These are phyloP conservation scores for Yponomeuta plumbellus DNA, from an alignment of 2,888 invertebrate species.

Conservation along the genomic window DNA sequence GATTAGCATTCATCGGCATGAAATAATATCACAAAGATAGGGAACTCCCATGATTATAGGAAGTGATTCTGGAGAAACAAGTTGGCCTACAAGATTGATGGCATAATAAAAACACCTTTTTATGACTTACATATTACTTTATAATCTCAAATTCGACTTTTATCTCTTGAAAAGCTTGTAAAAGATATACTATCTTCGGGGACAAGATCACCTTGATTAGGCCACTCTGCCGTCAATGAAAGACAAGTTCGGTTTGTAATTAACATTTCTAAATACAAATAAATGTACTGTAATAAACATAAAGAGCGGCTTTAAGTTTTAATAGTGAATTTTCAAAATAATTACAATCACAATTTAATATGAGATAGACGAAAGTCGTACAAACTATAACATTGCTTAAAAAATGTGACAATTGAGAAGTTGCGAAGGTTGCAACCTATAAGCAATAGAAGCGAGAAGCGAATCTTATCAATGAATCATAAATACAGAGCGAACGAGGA, in stretches of 20 bases:
- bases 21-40: constrained; percentile 4
- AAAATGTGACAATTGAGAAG: neutral
- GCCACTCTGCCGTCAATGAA: constrained; percentile 13
- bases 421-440: too few relatives aligned
- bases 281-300: constrained; percentile 32
- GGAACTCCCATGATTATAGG: constrained; percentile 49
- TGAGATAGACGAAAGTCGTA: neutral
- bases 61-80: constrained; percentile 36
- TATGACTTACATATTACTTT: constrained; percentile 64
- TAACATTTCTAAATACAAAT: constrained; percentile 47
- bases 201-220: constrained; percentile 67
- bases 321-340: neutral
- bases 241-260: constrained; percentile 39
- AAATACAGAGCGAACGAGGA: constrained; percentile 22
- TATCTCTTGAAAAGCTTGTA: constrained; percentile 69
- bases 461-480: neutral
- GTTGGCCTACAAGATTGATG: constrained; percentile 67
- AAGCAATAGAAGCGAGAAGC: too few relatives aligned
- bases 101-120: constrained; percentile 66
- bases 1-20: neutral
- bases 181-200: constrained; percentile 58
- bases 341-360: neutral
- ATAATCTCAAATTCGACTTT: constrained; percentile 68
- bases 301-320: neutral
- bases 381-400: neutral